Evolutionary conservation across 2,113 vertebrate genomes (phyloP), one percentile per base, ranked within the genome.

Genomic region (Salvelinus alpinus): DNA sequence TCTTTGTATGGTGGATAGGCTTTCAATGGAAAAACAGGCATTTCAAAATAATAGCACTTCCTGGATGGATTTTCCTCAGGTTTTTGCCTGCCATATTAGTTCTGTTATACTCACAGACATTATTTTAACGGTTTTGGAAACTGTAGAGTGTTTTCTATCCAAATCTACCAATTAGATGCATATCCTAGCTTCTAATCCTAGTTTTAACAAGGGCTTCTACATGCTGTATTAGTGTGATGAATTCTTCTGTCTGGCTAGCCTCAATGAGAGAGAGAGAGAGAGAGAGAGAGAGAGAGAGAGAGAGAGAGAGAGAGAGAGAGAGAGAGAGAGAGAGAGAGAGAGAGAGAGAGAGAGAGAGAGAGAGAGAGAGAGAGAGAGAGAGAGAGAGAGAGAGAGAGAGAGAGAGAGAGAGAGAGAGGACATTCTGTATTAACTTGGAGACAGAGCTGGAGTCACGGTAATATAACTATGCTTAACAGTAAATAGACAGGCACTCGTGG

Each of bases 171-270:
- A 31, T 31, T 31, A 31, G 4, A 31, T 1, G 4, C 0, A 31
- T 31, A 31, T 31, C 29, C 29, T 31, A 31, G 29, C 29, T 31
- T 31, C 29, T 25, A 25, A 25, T 25, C 25, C 25, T 25, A 25
- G 64, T 88, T 89, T 88, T 88, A 91, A 85, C 84, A 89, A 85
- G 79, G 77, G 84, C 86, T 85, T 83, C 83, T 87, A 88, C 84
- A 80, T 1, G 78, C 75, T 76, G 75, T 74, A 80, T 90, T 87
- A 86, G 79, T 84, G 82, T 88, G 86, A 90, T 88, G 81, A 82
- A 88, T 91, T 84, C 67, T 68, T 29, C 54, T 73, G 78, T 72
- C 80, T 83, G 76, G 76, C 77, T 70, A n/a, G 31, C 78, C 25
- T 25, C 25, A 25, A 25, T 24, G 24, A 34, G 27, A 31, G 4